Conservation (phyloP, 2,113 vertebrate genomes). For the Syrrhaptes paradoxus region DNA sequence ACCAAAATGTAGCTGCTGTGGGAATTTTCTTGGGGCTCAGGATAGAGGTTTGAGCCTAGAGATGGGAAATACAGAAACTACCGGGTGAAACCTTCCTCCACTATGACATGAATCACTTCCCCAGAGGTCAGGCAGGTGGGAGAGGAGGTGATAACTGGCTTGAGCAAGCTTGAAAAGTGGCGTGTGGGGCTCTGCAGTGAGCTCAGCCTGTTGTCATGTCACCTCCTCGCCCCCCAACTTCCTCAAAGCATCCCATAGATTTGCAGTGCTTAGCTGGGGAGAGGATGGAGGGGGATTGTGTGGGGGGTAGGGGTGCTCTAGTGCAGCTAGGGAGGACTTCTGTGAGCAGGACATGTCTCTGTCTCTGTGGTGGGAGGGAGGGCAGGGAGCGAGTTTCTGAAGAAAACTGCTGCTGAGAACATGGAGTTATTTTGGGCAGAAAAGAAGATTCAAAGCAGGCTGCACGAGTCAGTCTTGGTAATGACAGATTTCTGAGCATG, state of each 20-base stretch:
- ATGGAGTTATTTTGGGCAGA: conserved; percentile 46
- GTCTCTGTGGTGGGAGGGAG: neutral
- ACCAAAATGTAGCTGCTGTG: neutral
- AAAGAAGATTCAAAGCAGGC: conserved; percentile 39
- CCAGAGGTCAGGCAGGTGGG: neutral
- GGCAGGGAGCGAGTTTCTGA: neutral
- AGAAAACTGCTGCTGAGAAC: conserved; percentile 35
- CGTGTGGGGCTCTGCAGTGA: neutral
- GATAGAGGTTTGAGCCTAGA: neutral
- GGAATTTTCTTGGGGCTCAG: neutral
- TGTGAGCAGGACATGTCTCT: neutral
- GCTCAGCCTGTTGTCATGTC: neutral
- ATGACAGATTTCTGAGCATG: neutral
- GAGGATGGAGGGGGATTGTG: neutral
- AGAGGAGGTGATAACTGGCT: neutral
- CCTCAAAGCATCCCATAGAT: neutral
- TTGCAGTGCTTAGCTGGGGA: neutral
- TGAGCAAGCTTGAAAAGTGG: neutral
- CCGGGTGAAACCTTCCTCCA: neutral
- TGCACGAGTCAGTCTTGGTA: conserved; percentile 21
- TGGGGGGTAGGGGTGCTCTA: neutral
- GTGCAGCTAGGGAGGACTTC: neutral
- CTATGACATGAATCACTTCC: neutral
- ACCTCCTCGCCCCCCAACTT: neutral
- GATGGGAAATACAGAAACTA: neutral